These are phyloP conservation scores for Paedocypris sp. DNA, from an alignment of 2,113 vertebrate species.

Conservation along the genomic window DNA sequence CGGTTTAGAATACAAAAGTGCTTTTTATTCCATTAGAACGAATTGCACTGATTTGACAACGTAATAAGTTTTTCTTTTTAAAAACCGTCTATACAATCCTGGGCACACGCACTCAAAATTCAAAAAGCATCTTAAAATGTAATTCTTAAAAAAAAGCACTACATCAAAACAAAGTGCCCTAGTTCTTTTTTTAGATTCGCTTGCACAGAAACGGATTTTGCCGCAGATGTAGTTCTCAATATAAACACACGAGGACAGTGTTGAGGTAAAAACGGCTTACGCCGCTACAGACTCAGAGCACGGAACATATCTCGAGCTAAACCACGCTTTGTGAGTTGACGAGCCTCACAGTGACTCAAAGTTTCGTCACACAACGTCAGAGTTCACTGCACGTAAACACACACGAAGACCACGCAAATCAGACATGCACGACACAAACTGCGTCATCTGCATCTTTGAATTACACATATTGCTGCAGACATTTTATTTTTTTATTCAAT, in stretches of 20 bases:
- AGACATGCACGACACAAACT: not conserved
- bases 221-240: not conserved
- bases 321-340: conserved; percentile 5
- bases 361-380: conserved; percentile 59
- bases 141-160: too few relatives aligned
- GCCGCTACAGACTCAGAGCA: not conserved
- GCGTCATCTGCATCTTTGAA: not conserved
- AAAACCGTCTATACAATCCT: too few relatives aligned
- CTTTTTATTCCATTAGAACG: too few relatives aligned
- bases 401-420: not conserved
- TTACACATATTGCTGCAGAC: too few relatives aligned
- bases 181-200: too few relatives aligned
- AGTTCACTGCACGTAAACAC: conserved; percentile 46
- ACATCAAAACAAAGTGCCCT: too few relatives aligned
- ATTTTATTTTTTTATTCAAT: too few relatives aligned
- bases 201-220: not conserved
- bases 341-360: conserved; percentile 25
- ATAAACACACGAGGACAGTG: not conserved
- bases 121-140: too few relatives aligned
- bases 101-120: too few relatives aligned
- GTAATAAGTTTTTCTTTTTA: too few relatives aligned
- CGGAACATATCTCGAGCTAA: conserved; percentile 10
- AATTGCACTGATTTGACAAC: too few relatives aligned
- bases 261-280: not conserved
- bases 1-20: too few relatives aligned